Conservation (phyloP, 2,888 invertebrate genomes). For the Silvanus unidentatus region DNA sequence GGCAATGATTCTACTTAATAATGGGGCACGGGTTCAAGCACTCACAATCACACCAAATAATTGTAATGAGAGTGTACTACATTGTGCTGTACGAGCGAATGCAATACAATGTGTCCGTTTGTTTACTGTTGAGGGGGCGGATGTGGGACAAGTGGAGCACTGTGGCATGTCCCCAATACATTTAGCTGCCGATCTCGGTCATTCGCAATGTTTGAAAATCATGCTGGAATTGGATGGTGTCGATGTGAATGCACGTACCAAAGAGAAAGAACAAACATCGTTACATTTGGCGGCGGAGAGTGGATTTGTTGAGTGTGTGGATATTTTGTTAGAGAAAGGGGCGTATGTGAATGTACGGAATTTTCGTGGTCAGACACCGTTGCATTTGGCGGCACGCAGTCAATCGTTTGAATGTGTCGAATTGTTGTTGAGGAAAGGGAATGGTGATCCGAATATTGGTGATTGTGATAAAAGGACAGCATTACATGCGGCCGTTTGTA, state of each 20-base stretch:
- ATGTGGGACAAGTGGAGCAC: slow-evolving; percentile 68
- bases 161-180: slow-evolving; percentile 76
- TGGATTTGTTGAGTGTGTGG: slow-evolving; percentile 76
- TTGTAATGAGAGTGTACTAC: slow-evolving; percentile 72
- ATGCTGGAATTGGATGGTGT: slow-evolving; percentile 68
- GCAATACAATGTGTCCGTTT: slow-evolving; percentile 72
- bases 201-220: slow-evolving; percentile 67
- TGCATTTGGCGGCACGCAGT: slow-evolving; percentile 78
- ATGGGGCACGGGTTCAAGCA: slow-evolving; percentile 61
- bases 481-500: slow-evolving; percentile 78
- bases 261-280: slow-evolving; percentile 71
- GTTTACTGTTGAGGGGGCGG: slow-evolving; percentile 68
- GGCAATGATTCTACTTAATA: slow-evolving; percentile 68
- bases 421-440: slow-evolving; percentile 64
- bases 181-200: slow-evolving; percentile 73
- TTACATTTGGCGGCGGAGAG: slow-evolving; percentile 85
- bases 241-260: slow-evolving; percentile 63
- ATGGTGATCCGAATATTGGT: slow-evolving; percentile 71
- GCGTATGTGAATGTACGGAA: slow-evolving; percentile 72
- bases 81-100: slow-evolving; percentile 81
- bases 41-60: slow-evolving; percentile 56
- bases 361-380: slow-evolving; percentile 74
- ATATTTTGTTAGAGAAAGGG: slow-evolving; percentile 64
- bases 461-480: slow-evolving; percentile 79
- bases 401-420: slow-evolving; percentile 79